Evolutionary conservation across 1,140 invertebrate species (phyloP), one percentile per base, ranked within the genome.

Genomic region (Homalodisca vitripennis): DNA sequence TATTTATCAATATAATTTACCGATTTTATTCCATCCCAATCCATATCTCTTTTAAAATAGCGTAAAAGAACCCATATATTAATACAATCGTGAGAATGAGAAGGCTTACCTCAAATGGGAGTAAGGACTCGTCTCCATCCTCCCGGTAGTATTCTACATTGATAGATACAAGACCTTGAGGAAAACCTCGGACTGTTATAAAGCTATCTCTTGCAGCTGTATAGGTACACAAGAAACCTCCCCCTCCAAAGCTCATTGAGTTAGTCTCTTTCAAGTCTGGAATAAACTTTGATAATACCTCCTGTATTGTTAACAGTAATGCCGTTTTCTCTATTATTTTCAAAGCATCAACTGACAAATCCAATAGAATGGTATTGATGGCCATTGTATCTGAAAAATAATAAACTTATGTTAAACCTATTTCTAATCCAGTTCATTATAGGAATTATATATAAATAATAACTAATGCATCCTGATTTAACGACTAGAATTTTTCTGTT

Each of bases 131-230:
- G 74, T 91, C 88, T 68, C 84, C 84, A 51, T 91, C 89, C 41
- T 83, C 83, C 76, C 90, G 87, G 76, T 87, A 92, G 82, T 91
- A 93, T 78, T 93, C 91, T 77, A 93, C 86, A 78, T 92, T 93
- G n/a, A n/a, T n/a, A n/a, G n/a, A n/a, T n/a, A n/a, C n/a, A n/a
- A n/a, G n/a, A n/a, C n/a, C n/a, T n/a, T n/a, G n/a, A n/a, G n/a
- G n/a, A n/a, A n/a, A n/a, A n/a, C n/a, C n/a, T n/a, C n/a, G n/a
- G n/a, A n/a, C 82, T 17, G 86, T 89, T n/a, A 91, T 84, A 1
- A 90, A 82, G 64, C 84, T 85, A 41, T 86, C 86, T 74, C 83
- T 84, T 64, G 89, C 88, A 67, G 89, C 89, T 27, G 86, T 85
- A 68, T 88, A 86, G 0, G 92, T 75, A 70, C 87, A 83, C 64